Percentiles rank a stretch among this genome's conserved stretches.
Conservation (phyloP, 1,140 invertebrate genomes). For the Drosophila takahashii region DNA sequence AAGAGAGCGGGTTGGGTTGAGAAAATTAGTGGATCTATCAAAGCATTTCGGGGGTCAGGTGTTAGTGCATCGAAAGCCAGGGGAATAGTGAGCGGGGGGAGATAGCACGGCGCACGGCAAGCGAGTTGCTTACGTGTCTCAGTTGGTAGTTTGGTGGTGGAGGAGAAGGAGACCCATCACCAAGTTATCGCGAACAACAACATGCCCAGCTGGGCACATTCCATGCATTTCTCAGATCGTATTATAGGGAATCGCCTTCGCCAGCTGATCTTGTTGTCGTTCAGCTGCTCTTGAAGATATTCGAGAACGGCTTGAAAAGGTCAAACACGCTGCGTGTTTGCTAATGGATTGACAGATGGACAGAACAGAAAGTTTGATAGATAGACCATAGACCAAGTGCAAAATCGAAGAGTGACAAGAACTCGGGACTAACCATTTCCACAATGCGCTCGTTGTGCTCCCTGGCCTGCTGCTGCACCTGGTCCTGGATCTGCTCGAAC, state of each 20-base stretch:
- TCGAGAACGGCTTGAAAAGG: constrained; percentile 73
- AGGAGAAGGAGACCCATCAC: constrained; percentile 36
- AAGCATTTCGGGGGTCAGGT: constrained; percentile 34
- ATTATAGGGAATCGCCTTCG: constrained; percentile 9
- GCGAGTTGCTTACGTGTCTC: constrained; percentile 62
- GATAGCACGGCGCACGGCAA: constrained; percentile 40
- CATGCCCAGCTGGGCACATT: constrained; percentile 44
- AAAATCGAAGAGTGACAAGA: constrained; percentile 1
- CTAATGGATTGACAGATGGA: constrained; percentile 43
- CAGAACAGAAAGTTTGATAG: constrained; percentile 43
- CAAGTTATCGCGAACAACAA: constrained; percentile 36
- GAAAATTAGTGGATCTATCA: constrained; percentile 63
- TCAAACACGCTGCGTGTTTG: constrained; percentile 77
- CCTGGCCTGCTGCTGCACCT: constrained; percentile 72
- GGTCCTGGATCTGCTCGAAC: constrained; percentile 76
- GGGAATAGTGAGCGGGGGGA: constrained; percentile 6
- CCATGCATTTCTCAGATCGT: constrained; percentile 50
- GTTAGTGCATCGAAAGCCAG: constrained; percentile 50
- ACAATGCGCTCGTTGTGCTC: constrained; percentile 83
- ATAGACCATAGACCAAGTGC: constrained; percentile 11
- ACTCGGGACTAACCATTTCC: constrained; percentile 75
- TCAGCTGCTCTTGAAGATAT: constrained; percentile 73
- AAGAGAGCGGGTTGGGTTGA: constrained; percentile 53
- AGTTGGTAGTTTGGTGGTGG: constrained; percentile 17
- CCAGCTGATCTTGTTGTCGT: constrained; percentile 24